A percentile compares a stretch with the other conserved stretches of the same genome.
phyloP scores from a whole-genome alignment of 2,797 vertebrate species.

The Channa striata region DNA sequence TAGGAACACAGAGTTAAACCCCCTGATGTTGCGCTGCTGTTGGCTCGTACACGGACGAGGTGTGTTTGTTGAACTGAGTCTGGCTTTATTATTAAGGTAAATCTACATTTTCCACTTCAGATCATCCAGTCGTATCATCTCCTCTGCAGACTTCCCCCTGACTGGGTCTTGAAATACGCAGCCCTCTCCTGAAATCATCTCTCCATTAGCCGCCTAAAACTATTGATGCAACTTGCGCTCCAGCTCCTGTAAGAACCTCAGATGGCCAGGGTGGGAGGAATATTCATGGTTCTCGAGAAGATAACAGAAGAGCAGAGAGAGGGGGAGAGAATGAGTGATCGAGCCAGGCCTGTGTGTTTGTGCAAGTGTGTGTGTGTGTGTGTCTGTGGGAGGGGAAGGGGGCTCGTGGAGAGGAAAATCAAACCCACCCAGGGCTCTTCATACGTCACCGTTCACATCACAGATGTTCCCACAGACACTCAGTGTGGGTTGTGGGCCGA shows the following conservation, averaged over 20 bases:
- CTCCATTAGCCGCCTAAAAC: slow-evolving; percentile 10
- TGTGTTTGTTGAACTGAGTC: too few relatives aligned
- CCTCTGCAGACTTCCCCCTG: slow-evolving; percentile 23
- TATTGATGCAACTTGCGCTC: slow-evolving; percentile 37
- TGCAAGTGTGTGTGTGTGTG: slow-evolving; percentile 11
- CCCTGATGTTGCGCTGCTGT: too few relatives aligned
- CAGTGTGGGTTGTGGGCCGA: slow-evolving; percentile 76
- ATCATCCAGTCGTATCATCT: too few relatives aligned
- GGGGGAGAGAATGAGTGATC: slow-evolving; percentile 50
- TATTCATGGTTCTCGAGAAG: slow-evolving; percentile 73
- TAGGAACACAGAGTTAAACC: too few relatives aligned
- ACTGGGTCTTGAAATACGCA: not conserved
- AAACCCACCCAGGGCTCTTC: slow-evolving; percentile 79
- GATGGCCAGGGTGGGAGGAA: slow-evolving; percentile 77
- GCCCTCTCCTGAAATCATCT: not conserved
- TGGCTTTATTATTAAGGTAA: too few relatives aligned
- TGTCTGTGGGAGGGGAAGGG: slow-evolving; percentile 62
- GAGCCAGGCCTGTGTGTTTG: slow-evolving; percentile 19
- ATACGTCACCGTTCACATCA: slow-evolving; percentile 81
- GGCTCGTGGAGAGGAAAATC: slow-evolving; percentile 70
- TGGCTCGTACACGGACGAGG: too few relatives aligned
- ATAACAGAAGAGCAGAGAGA: slow-evolving; percentile 46
- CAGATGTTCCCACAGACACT: slow-evolving; percentile 81
- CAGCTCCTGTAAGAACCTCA: slow-evolving; percentile 50
- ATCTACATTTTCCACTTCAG: too few relatives aligned